Evolutionary conservation across 1,140 invertebrate genomes (phyloP).

Genomic region (Coptotermes formosanus): DNA sequence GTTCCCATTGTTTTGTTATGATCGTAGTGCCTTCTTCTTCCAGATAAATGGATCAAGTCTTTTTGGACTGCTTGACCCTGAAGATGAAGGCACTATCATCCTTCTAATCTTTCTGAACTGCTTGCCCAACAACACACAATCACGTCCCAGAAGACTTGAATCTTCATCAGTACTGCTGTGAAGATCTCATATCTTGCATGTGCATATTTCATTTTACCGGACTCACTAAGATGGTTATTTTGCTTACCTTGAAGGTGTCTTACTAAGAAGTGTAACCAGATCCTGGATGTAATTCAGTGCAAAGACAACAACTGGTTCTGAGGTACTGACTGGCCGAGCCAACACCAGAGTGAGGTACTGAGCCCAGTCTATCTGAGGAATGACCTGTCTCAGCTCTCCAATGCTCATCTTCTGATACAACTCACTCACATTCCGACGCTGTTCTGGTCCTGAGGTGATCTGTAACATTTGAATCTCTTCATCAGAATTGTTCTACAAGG

Average conservation of each 20-base stretch:
- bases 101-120: too few relatives aligned
- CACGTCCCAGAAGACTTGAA: too few relatives aligned
- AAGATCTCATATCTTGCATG: too few relatives aligned
- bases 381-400: slow-evolving; percentile 60
- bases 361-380: slow-evolving; percentile 78
- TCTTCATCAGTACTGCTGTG: too few relatives aligned
- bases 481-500: too few relatives aligned
- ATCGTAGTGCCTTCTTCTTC: too few relatives aligned
- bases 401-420: slow-evolving; percentile 79
- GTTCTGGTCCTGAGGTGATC: slow-evolving; percentile 70
- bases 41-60: too few relatives aligned
- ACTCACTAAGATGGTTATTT: neutral
- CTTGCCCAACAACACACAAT: too few relatives aligned
- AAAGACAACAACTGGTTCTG: slow-evolving; percentile 71
- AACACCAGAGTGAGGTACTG: slow-evolving; percentile 70
- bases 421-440: slow-evolving; percentile 74
- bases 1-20: too few relatives aligned
- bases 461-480: neutral
- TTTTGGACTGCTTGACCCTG: too few relatives aligned
- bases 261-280: slow-evolving; percentile 48
- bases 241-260: slow-evolving; percentile 47
- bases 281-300: slow-evolving; percentile 63
- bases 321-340: slow-evolving; percentile 54
- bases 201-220: too few relatives aligned
- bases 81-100: too few relatives aligned